These are phyloP conservation scores for Xestia ashworthii DNA, from an alignment of 2,888 invertebrate genomes.

Conservation along the genomic window DNA sequence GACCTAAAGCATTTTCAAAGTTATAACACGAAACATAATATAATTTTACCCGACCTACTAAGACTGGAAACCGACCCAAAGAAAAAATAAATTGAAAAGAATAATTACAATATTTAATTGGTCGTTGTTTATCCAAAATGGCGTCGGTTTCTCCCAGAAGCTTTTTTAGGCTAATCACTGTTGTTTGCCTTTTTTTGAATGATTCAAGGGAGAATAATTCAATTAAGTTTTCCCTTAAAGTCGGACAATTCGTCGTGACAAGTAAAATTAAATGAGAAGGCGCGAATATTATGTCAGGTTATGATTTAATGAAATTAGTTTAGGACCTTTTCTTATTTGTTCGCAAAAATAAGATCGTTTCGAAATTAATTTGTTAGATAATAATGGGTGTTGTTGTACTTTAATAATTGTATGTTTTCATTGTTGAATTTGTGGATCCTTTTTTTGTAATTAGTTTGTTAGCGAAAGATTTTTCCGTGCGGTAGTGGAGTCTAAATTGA, in stretches of 20 bases:
- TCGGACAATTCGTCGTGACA: conserved; percentile 39
- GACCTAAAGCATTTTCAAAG: background rate
- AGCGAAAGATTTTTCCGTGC: background rate
- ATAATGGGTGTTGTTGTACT: background rate
- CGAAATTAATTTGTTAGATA: background rate
- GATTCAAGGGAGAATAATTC: conserved; percentile 44
- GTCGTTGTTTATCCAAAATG: conserved; percentile 15
- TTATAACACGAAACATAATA: background rate
- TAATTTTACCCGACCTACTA: background rate
- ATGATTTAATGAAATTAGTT: conserved; percentile 36
- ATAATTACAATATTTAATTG: conserved; percentile 49
- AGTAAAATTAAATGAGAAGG: conserved; percentile 34
- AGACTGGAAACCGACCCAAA: background rate
- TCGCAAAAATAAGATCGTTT: background rate
- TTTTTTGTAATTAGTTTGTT: background rate
- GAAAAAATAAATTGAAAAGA: conserved; percentile 24
- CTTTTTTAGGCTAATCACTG: conserved; percentile 32
- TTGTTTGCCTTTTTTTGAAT: conserved; percentile 49
- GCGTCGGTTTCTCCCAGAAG: conserved; percentile 25
- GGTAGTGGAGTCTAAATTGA: background rate
- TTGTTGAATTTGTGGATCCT: background rate
- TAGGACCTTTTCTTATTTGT: background rate
- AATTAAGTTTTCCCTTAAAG: conserved; percentile 50
- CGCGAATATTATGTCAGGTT: conserved; percentile 16
- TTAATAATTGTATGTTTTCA: background rate